phyloP scores from a whole-genome alignment of 2,113 vertebrate species.

The Gnathonemus longibarbis region DNA sequence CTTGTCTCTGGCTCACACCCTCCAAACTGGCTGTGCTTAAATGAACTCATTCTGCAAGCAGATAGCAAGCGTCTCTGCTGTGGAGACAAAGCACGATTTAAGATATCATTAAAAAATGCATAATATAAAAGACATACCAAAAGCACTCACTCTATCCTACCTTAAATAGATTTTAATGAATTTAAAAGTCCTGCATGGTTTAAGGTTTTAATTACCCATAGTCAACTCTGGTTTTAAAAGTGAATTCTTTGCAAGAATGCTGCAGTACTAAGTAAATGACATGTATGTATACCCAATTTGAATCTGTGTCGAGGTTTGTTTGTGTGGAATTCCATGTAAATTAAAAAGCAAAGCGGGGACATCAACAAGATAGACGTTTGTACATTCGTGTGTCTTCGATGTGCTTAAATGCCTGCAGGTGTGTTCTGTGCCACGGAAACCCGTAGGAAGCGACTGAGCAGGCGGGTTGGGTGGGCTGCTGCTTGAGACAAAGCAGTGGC shows the following conservation, averaged over 20 bases:
- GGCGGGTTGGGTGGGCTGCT: constrained; percentile 35
- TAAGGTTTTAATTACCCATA: background rate
- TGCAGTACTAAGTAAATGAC: background rate
- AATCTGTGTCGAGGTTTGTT: background rate
- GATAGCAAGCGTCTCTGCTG: background rate
- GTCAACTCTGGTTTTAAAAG: background rate
- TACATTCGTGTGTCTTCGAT: background rate
- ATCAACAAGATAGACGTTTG: background rate
- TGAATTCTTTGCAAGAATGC: background rate
- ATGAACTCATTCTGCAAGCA: background rate
- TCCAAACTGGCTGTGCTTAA: constrained; percentile 1
- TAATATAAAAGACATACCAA: background rate
- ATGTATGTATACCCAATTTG: background rate
- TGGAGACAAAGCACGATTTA: background rate
- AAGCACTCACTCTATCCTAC: background rate
- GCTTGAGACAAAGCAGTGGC: constrained; percentile 28
- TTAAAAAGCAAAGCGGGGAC: background rate
- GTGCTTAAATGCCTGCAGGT: constrained; percentile 26
- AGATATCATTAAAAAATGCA: background rate
- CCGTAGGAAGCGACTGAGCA: background rate
- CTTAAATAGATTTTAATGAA: background rate
- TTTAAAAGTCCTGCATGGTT: background rate
- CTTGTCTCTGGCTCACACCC: background rate
- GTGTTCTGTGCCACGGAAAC: constrained; percentile 25
- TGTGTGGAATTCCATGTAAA: background rate